Evolutionary conservation across 2,888 invertebrate species (phyloP).

Genomic region (Eustalomyia histrio): DNA sequence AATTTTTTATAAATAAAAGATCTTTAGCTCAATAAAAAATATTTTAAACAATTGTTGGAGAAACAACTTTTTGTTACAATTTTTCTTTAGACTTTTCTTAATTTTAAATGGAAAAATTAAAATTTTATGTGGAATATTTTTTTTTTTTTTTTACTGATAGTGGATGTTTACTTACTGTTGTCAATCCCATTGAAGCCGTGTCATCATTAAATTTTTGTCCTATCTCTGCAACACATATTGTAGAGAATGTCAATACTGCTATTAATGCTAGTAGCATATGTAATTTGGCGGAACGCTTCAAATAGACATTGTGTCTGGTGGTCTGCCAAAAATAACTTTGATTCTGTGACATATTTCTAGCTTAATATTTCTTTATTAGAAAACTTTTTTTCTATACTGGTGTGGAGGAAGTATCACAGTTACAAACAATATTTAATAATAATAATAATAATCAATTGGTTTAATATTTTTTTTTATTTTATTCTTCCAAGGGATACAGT

Average conservation of each 20-base stretch:
- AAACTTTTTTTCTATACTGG: neutral
- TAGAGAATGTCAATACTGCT: slow-evolving; percentile 75
- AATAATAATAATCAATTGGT: neutral
- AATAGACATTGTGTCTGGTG: slow-evolving; percentile 77
- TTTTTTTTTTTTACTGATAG: neutral
- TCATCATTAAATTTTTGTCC: slow-evolving; percentile 70
- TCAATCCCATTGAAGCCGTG: slow-evolving; percentile 68
- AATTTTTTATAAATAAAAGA: too few species aligned
- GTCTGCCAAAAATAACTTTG: slow-evolving; percentile 79
- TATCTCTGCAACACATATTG: slow-evolving; percentile 75
- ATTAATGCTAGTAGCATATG: slow-evolving; percentile 75
- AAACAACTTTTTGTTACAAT: too few species aligned
- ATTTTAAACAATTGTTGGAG: too few species aligned
- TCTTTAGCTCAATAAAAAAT: too few species aligned
- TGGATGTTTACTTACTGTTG: slow-evolving; percentile 69
- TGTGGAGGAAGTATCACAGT: slow-evolving; percentile 43
- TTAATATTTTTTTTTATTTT: neutral
- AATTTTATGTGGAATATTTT: neutral
- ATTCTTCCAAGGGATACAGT: neutral
- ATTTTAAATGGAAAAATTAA: neutral
- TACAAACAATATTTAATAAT: slow-evolving; percentile 19
- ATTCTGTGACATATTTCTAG: slow-evolving; percentile 76
- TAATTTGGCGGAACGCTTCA: slow-evolving; percentile 76
- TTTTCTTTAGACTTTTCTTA: too few species aligned
- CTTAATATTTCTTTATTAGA: slow-evolving; percentile 22